Evolutionary conservation across 2,888 invertebrate genomes (phyloP).

Genomic region (Ditula angustiorana): DNA sequence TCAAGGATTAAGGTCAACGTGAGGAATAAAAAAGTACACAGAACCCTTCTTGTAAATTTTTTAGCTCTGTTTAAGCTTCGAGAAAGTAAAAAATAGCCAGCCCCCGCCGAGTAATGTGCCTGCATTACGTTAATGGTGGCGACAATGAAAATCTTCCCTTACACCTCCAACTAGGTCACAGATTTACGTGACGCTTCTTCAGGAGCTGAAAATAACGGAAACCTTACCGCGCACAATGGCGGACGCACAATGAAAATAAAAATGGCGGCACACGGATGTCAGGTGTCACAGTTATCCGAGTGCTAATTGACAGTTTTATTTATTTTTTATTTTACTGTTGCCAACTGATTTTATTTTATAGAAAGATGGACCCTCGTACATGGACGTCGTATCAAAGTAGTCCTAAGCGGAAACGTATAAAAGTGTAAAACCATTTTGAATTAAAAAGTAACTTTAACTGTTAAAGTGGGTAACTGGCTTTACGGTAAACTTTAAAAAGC

Average conservation of each 20-base stretch:
- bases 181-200: constrained; percentile 2
- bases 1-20: not conserved
- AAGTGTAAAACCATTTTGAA: too few species aligned
- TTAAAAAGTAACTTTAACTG: too few species aligned
- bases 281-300: not conserved
- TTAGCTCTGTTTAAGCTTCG: constrained; percentile 2
- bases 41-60: constrained; percentile 27
- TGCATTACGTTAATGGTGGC: constrained; percentile 36
- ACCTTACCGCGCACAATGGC: not conserved
- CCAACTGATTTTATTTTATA: too few species aligned
- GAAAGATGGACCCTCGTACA: too few species aligned
- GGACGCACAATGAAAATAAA: not conserved
- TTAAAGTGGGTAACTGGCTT: too few species aligned
- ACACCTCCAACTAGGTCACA: constrained; percentile 6
- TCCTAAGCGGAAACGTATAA: too few species aligned
- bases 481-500: too few species aligned
- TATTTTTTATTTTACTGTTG: too few species aligned
- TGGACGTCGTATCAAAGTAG: too few species aligned
- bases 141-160: constrained; percentile 38
- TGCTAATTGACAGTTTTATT: not conserved
- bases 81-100: constrained; percentile 28
- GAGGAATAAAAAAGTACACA: not conserved
- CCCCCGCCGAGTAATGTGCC: constrained; percentile 32
- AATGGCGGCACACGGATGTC: not conserved
- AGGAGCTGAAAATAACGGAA: not conserved